Evolutionary conservation across 2,113 vertebrate genomes (phyloP), one percentile per base, ranked within the genome.

Genomic region (Leptobrachium leishanense): DNA sequence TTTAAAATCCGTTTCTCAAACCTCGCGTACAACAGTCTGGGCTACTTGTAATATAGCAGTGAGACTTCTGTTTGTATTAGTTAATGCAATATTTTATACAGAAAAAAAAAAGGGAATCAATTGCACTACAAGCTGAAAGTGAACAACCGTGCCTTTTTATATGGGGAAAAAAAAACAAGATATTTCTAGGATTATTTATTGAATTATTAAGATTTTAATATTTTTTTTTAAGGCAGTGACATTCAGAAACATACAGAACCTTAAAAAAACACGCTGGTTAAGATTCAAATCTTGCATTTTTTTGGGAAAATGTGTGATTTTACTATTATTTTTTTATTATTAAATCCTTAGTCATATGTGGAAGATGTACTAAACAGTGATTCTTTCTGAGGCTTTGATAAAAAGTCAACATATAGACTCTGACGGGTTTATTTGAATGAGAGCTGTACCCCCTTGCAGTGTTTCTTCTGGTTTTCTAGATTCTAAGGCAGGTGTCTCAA

Each of bases 111-210:
- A 87, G 86, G 88, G 85, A 84, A 88, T 69, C 50, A 86, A 87
- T 88, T 91, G 88, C 90, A 90, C 88, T 91, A 85, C 85, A 82
- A 85, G 84, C 80, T 88, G 82, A 74, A 82, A 85, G 86, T 71
- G 84, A 84, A 84, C 84, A 82, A 85, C 84, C 85, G 85, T 89
- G 88, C 83, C 82, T 83, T 74, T 76, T 76, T 82, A 76, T 85
- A 79, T 11, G 10, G 11, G 13, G 84, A 75, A 84, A 83, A 79
- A 84, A 76, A 84, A 84, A 84, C 82, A n/a, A 77, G 68, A 77
- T 70, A 70, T 77, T 66, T 77, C 59, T 77, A 77, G 67, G 67
- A 70, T 40, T 77, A 77, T 77, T 77, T 77, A 77, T 77, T 77
- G 67, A 77, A 69, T 69, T 54, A 69, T 69, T 57, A 57, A 76